phyloP scores from a whole-genome alignment of 2,888 invertebrate genomes.

The Amiota minor region DNA sequence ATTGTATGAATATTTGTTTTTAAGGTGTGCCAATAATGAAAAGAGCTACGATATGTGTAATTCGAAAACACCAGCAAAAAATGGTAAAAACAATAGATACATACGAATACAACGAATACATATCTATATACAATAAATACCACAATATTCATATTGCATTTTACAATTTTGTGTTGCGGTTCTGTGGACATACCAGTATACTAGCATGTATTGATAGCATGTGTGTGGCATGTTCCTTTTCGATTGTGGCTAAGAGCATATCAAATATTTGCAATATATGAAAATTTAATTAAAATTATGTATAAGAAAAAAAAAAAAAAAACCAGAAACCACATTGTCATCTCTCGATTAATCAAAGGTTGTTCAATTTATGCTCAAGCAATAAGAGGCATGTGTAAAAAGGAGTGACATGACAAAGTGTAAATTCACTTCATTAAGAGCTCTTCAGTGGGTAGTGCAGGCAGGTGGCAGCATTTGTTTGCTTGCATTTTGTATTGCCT shows the following conservation, averaged over 20 bases:
- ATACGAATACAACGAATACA: neutral
- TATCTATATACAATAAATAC: too few species aligned
- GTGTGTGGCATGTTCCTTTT: slow-evolving; percentile 33
- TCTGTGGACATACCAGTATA: neutral
- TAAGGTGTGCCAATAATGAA: neutral
- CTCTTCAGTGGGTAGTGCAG: too few species aligned
- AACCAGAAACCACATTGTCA: neutral
- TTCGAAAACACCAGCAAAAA: slow-evolving; percentile 2
- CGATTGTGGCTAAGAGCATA: neutral
- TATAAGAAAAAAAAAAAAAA: neutral
- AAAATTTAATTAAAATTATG: neutral
- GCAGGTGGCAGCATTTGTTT: too few species aligned
- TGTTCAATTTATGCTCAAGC: neutral
- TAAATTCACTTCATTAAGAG: too few species aligned
- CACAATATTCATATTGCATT: too few species aligned
- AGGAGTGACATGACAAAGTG: too few species aligned
- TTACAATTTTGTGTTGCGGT: neutral
- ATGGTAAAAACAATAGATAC: neutral
- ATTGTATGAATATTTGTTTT: neutral
- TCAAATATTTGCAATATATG: slow-evolving; percentile 28
- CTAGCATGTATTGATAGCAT: neutral
- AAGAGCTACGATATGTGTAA: neutral
- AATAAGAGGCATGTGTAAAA: too few species aligned
- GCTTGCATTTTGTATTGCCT: too few species aligned
- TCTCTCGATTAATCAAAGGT: neutral